Conservation (phyloP, 2,888 invertebrate species). For the Cryptus armator region DNA sequence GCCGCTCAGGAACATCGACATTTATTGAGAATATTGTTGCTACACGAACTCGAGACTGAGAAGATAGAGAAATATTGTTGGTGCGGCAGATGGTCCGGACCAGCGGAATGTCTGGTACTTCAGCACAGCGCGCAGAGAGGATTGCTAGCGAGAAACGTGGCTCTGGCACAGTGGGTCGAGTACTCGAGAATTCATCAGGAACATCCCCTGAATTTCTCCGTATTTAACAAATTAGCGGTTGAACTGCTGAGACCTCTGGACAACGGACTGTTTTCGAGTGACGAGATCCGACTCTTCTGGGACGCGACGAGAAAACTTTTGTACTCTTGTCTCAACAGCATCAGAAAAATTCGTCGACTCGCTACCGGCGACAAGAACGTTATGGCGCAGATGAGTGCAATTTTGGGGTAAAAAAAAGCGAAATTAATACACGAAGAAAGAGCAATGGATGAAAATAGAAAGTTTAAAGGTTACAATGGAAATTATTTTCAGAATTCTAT, state of each 20-base stretch:
- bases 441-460: not conserved
- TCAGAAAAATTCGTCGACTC: slow-evolving; percentile 92
- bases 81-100: slow-evolving; percentile 93
- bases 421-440: not conserved
- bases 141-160: slow-evolving; percentile 89
- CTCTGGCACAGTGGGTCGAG: slow-evolving; percentile 92
- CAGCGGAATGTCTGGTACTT: slow-evolving; percentile 94
- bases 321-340: slow-evolving; percentile 91
- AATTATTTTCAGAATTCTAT: slow-evolving; percentile 87
- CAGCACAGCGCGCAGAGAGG: slow-evolving; percentile 98
- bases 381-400: slow-evolving; percentile 90
- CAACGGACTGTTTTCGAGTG: slow-evolving; percentile 87
- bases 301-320: slow-evolving; percentile 91
- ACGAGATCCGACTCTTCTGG: slow-evolving; percentile 92
- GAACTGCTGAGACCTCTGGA: slow-evolving; percentile 90
- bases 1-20: slow-evolving; percentile 94
- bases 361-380: slow-evolving; percentile 90
- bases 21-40: slow-evolving; percentile 90
- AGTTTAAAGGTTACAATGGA: not conserved
- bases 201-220: slow-evolving; percentile 93
- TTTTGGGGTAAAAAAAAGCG: slow-evolving; percentile 86
- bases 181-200: slow-evolving; percentile 92
- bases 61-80: slow-evolving; percentile 91
- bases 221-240: slow-evolving; percentile 91
- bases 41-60: slow-evolving; percentile 92